A percentile compares a stretch with the other conserved stretches of the same genome.
These are phyloP conservation scores for Zeugodacus cucurbitae DNA, from an alignment of 1,140 invertebrate species.

Conservation along the genomic window DNA sequence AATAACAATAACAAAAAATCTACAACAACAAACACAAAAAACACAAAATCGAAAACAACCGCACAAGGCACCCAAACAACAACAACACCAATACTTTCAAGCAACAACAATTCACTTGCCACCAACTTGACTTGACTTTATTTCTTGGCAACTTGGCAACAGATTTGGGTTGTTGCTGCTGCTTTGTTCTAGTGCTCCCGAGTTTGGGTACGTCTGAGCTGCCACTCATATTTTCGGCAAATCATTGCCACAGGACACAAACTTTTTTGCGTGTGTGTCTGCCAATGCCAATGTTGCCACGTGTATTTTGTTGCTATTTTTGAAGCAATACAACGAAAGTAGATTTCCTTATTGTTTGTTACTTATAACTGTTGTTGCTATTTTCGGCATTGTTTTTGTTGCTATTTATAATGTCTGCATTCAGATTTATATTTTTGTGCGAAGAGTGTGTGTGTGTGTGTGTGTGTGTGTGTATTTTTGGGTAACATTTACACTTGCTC, in stretches of 20 bases:
- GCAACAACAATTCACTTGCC: neutral
- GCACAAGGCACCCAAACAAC: neutral
- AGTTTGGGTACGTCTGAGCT: slow-evolving; percentile 26
- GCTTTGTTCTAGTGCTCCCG: neutral
- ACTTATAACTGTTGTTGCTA: neutral
- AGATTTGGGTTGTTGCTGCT: neutral
- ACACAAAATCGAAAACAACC: neutral
- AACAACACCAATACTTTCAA: neutral
- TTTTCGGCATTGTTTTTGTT: neutral
- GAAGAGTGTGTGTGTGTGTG: neutral
- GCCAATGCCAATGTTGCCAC: neutral
- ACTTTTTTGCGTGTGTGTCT: slow-evolving; percentile 31
- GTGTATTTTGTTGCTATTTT: neutral
- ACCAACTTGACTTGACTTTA: neutral
- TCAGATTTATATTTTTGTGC: neutral
- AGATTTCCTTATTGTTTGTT: neutral
- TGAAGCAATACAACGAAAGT: neutral
- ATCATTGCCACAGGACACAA: slow-evolving; percentile 34
- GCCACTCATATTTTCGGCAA: slow-evolving; percentile 34
- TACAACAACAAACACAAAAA: slow-evolving; percentile 6
- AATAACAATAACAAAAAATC: neutral
- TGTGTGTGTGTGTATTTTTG: neutral
- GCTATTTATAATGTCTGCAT: neutral
- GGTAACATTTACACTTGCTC: neutral
- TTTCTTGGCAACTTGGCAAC: too few relatives aligned